Conservation (phyloP, 2,888 invertebrate genomes). For the Diplazon laetatorius region DNA sequence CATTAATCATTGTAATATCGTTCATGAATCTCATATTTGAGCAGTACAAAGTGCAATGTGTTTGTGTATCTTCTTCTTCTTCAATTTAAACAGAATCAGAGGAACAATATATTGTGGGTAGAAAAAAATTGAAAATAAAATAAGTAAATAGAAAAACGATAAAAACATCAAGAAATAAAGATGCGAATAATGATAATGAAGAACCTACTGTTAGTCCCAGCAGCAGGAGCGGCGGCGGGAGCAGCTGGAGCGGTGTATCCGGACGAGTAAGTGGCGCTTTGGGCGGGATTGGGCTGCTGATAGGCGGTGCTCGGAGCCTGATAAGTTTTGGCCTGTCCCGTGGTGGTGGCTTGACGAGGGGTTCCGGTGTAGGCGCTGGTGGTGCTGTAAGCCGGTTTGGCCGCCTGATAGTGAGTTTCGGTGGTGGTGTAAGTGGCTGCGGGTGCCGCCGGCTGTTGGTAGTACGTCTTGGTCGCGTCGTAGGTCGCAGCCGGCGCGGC, state of each 20-base stretch:
- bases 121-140: not conserved
- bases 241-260: constrained; percentile 81
- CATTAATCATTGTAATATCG: too few species aligned
- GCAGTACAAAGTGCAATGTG: too few species aligned
- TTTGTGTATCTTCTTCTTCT: too few species aligned
- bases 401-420: constrained; percentile 86
- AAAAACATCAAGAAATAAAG: too few species aligned
- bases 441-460: constrained; percentile 91
- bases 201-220: constrained; percentile 81
- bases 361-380: constrained; percentile 88
- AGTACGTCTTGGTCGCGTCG: constrained; percentile 92
- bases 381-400: constrained; percentile 89
- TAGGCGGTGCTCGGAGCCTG: constrained; percentile 81
- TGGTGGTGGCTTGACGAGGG: constrained; percentile 82
- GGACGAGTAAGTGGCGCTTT: constrained; percentile 79
- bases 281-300: constrained; percentile 80
- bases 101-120: not conserved
- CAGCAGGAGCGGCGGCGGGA: constrained; percentile 80
- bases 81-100: not conserved
- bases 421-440: constrained; percentile 87
- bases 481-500: constrained; percentile 87
- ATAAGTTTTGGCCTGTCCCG: constrained; percentile 83
- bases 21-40: too few species aligned
- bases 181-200: too few species aligned
- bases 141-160: not conserved